phyloP scores from a whole-genome alignment of 1,140 invertebrate species.

The Bombus waltoni region DNA sequence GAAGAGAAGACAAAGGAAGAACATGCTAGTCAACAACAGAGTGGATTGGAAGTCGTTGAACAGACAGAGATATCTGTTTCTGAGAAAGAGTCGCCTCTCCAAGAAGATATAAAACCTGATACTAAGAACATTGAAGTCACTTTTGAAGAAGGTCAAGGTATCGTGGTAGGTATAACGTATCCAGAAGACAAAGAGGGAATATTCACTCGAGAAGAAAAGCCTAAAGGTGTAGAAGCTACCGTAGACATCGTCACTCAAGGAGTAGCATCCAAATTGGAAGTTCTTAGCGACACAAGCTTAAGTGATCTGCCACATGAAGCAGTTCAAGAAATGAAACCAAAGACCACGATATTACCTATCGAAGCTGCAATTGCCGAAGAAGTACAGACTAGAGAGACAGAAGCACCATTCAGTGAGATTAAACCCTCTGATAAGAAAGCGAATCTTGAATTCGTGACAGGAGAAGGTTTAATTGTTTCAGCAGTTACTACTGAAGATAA shows the following conservation, averaged over 20 bases:
- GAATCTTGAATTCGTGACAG: constrained; percentile 79
- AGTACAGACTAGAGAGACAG: constrained; percentile 82
- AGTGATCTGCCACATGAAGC: constrained; percentile 73
- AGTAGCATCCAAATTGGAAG: constrained; percentile 83
- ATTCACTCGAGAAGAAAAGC: constrained; percentile 74
- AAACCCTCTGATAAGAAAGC: constrained; percentile 79
- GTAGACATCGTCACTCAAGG: constrained; percentile 81
- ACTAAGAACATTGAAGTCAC: constrained; percentile 78
- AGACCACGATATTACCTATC: constrained; percentile 78
- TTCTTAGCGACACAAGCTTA: constrained; percentile 77
- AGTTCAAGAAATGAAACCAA: constrained; percentile 76
- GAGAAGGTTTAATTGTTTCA: constrained; percentile 81
- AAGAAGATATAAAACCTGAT: constrained; percentile 80
- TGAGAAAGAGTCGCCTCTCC: constrained; percentile 83
- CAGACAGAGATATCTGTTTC: constrained; percentile 80
- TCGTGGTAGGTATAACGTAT: constrained; percentile 81
- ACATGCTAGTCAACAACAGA: constrained; percentile 77
- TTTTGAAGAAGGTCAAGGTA: constrained; percentile 82
- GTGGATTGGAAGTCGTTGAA: constrained; percentile 76
- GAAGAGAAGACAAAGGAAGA: constrained; percentile 71
- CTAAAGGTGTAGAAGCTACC: constrained; percentile 79
- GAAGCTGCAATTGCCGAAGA: constrained; percentile 80
- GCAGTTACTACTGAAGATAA: constrained; percentile 82
- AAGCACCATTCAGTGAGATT: constrained; percentile 79
- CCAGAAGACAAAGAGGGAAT: constrained; percentile 83